Evolutionary conservation across 2,888 invertebrate species (phyloP).

Genomic region (Plusia festucae): DNA sequence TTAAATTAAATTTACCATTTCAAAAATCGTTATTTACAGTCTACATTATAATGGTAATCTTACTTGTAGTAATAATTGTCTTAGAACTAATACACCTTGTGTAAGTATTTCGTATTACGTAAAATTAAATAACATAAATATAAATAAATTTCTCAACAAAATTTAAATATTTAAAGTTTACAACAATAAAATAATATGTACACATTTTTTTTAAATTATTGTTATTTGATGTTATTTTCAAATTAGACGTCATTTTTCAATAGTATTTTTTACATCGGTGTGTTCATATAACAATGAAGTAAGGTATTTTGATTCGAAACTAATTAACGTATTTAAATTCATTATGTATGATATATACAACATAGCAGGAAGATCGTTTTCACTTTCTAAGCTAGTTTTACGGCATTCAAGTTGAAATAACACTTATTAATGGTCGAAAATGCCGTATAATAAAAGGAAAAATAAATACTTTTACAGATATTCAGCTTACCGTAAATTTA

Average conservation of each 20-base stretch:
- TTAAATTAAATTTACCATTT: conserved; percentile 33
- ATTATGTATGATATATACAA: conserved; percentile 38
- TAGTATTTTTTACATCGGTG: conserved; percentile 18
- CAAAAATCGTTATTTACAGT: conserved; percentile 62
- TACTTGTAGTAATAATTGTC: conserved; percentile 32
- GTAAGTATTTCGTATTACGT: conserved; percentile 29
- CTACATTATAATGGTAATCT: conserved; percentile 54
- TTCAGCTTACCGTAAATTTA: neutral
- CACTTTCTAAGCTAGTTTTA: conserved; percentile 34
- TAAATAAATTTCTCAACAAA: conserved; percentile 17
- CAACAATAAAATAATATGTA: conserved; percentile 35
- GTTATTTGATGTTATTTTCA: conserved; percentile 52
- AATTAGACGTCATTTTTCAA: conserved; percentile 41
- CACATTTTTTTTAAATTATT: conserved; percentile 29
- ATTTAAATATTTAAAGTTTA: conserved; percentile 28
- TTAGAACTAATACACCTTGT: conserved; percentile 60
- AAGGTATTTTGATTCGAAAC: conserved; percentile 17
- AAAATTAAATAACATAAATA: conserved; percentile 6
- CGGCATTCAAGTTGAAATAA: conserved; percentile 22
- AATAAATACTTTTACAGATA: conserved; percentile 28
- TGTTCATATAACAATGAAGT: conserved; percentile 2
- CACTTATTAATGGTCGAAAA: conserved; percentile 48
- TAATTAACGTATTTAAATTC: conserved; percentile 14
- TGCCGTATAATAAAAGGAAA: too few species aligned
- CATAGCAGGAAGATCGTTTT: conserved; percentile 32